These are phyloP conservation scores for Ametastegia equiseti DNA, from an alignment of 2,888 invertebrate genomes.

Conservation along the genomic window DNA sequence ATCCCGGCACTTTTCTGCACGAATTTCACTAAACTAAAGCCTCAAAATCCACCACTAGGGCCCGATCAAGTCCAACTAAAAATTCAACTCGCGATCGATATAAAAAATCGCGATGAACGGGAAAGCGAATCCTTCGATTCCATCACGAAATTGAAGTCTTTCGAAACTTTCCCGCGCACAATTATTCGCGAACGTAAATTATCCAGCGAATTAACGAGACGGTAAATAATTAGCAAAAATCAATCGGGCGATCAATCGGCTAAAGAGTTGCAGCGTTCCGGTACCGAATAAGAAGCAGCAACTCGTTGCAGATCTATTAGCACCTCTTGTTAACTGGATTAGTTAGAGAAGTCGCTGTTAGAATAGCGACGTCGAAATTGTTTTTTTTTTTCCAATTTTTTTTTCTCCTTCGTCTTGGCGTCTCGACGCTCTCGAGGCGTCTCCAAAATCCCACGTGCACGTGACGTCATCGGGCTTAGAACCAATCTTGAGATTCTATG, in stretches of 20 bases:
- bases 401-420: constrained; percentile 58
- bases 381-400: constrained; percentile 62
- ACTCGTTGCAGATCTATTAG: constrained; percentile 50
- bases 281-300: constrained; percentile 36
- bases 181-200: not conserved
- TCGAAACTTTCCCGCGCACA: not conserved
- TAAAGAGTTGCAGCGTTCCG: constrained; percentile 2
- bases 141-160: not conserved
- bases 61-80: not conserved
- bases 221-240: not conserved
- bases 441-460: constrained; percentile 68
- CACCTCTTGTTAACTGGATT: constrained; percentile 57
- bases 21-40: not conserved
- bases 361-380: constrained; percentile 53
- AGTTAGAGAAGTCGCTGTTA: constrained; percentile 56
- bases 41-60: not conserved
- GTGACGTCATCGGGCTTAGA: constrained; percentile 62
- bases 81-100: not conserved
- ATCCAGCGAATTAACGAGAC: not conserved
- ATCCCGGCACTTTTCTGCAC: constrained; percentile 5
- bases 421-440: constrained; percentile 67
- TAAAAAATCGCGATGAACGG: not conserved
- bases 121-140: not conserved
- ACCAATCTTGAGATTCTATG: constrained; percentile 66
- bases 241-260: constrained; percentile 6